Conservation (phyloP, 1,140 invertebrate genomes). For the Drosophila pachea region DNA sequence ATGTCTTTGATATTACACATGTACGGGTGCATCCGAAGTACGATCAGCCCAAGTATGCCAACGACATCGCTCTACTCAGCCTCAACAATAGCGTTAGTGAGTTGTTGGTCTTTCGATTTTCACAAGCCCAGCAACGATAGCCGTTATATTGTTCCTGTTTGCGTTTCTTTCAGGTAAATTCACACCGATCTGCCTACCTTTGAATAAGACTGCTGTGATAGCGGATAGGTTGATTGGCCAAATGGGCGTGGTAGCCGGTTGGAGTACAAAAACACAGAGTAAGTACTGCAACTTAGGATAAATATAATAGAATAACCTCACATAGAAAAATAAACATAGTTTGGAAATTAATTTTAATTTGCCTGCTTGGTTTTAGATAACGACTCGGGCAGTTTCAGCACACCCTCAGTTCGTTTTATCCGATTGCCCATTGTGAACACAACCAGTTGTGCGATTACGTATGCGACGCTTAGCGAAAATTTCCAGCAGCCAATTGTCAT, state of each 20-base stretch:
- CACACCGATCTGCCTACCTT: conserved; percentile 80
- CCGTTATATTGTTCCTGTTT: background rate
- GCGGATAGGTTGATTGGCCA: conserved; percentile 67
- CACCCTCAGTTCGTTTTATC: conserved; percentile 57
- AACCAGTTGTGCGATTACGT: conserved; percentile 64
- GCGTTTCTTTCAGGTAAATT: conserved; percentile 58
- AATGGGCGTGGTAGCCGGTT: conserved; percentile 81
- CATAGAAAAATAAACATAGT: background rate
- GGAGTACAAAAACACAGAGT: conserved; percentile 78
- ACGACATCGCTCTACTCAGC: conserved; percentile 85
- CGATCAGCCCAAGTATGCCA: conserved; percentile 81
- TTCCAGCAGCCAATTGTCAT: conserved; percentile 79
- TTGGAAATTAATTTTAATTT: background rate
- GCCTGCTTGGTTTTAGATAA: conserved; percentile 38
- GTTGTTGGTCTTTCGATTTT: background rate
- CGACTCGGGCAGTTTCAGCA: conserved; percentile 45
- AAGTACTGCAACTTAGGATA: conserved; percentile 18
- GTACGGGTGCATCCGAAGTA: conserved; percentile 81
- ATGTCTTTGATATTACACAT: conserved; percentile 80
- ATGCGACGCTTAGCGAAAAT: conserved; percentile 75
- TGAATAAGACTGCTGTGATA: conserved; percentile 55
- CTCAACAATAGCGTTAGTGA: conserved; percentile 63
- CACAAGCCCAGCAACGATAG: no score
- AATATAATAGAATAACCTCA: conserved; percentile 3
- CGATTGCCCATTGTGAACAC: conserved; percentile 79